Evolutionary conservation across 2,888 invertebrate species (phyloP).

Genomic region (Molorchus minor): DNA sequence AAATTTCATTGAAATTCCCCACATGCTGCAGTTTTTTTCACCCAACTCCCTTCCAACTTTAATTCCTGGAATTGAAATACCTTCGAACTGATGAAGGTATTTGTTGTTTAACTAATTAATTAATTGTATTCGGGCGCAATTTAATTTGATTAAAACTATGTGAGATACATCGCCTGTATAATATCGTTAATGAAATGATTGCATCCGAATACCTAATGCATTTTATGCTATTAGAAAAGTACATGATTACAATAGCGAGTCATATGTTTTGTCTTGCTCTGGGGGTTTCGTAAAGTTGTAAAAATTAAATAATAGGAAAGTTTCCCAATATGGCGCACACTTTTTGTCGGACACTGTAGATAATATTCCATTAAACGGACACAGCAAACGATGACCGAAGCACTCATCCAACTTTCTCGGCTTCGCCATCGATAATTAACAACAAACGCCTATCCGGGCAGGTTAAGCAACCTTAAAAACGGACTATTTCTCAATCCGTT

Average conservation of each 20-base stretch:
- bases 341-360: too few relatives aligned
- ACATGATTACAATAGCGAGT: too few relatives aligned
- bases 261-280: too few relatives aligned
- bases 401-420: too few relatives aligned
- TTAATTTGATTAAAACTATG: constrained; percentile 6
- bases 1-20: constrained; percentile 3
- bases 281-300: too few relatives aligned
- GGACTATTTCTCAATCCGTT: constrained; percentile 3
- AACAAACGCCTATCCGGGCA: not conserved
- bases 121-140: constrained; percentile 10
- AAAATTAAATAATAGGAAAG: too few relatives aligned
- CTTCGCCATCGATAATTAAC: too few relatives aligned
- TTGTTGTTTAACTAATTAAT: constrained; percentile 17
- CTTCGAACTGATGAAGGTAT: constrained; percentile 9
- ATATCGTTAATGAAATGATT: constrained; percentile 3
- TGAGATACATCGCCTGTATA: not conserved
- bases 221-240: too few relatives aligned
- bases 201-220: not conserved
- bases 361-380: too few relatives aligned
- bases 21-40: not conserved
- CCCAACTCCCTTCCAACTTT: not conserved
- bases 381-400: too few relatives aligned
- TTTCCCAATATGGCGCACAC: too few relatives aligned
- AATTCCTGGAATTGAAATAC: constrained; percentile 5
- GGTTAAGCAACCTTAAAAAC: not conserved